phyloP scores from a whole-genome alignment of 2,113 vertebrate species.

The Phocoena sinus region DNA sequence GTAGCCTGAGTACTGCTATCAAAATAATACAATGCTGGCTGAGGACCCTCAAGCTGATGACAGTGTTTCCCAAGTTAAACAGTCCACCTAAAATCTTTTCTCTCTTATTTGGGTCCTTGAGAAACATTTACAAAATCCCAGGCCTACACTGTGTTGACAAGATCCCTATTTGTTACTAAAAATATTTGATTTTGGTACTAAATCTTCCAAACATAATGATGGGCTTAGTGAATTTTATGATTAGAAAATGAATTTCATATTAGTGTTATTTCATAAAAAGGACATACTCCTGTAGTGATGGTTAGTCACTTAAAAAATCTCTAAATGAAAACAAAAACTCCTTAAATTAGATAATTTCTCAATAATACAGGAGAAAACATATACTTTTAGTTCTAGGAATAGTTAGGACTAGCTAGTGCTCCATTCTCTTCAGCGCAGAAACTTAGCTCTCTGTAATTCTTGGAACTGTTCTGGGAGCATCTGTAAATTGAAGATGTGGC shows the following conservation, averaged over 20 bases:
- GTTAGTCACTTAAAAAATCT: neutral
- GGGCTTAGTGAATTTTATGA: conserved; percentile 40
- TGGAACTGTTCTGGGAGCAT: conserved; percentile 40
- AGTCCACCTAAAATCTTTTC: neutral
- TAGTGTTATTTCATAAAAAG: conserved; percentile 53
- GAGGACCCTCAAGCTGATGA: conserved; percentile 44
- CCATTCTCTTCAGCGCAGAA: conserved; percentile 36
- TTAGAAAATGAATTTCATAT: conserved; percentile 51
- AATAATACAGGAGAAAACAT: neutral
- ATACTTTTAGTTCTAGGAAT: conserved; percentile 31
- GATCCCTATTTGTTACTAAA: conserved; percentile 66
- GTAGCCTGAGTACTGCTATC: conserved; percentile 57
- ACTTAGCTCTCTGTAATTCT: conserved; percentile 42
- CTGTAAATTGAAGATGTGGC: conserved; percentile 40
- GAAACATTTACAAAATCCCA: conserved; percentile 59
- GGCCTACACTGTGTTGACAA: conserved; percentile 47
- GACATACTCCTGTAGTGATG: conserved; percentile 42
- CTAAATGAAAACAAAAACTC: conserved; percentile 41
- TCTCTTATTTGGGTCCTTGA: conserved; percentile 46
- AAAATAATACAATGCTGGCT: conserved; percentile 47
- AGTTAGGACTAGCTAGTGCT: conserved; percentile 41
- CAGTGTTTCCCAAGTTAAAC: conserved; percentile 50
- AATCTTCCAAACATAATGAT: conserved; percentile 48
- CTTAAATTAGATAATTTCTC: neutral
- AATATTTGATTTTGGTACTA: conserved; percentile 69